phyloP scores from a whole-genome alignment of 1,140 invertebrate species.

The Drosophila triauraria region DNA sequence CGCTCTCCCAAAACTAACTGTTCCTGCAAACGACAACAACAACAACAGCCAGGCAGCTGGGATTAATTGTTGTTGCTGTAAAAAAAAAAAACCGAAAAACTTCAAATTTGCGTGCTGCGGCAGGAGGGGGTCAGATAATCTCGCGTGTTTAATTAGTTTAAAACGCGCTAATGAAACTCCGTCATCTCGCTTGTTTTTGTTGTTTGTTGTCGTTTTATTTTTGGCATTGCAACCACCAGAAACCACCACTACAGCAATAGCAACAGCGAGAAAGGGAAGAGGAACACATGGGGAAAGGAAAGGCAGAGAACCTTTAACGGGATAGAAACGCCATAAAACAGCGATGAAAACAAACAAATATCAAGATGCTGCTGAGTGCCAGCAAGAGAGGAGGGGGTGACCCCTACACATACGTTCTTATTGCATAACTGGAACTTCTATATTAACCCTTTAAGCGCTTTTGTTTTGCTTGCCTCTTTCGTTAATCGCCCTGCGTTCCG shows the following conservation, averaged over 20 bases:
- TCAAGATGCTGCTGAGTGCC: neutral
- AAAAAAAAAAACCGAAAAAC: neutral
- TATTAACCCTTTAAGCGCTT: slow-evolving; percentile 3
- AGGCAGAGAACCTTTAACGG: slow-evolving; percentile 8
- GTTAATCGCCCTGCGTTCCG: slow-evolving; percentile 15
- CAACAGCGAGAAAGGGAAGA: neutral
- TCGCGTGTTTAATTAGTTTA: slow-evolving; percentile 53
- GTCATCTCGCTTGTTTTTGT: neutral
- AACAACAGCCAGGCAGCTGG: slow-evolving; percentile 1
- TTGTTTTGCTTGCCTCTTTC: slow-evolving; percentile 29
- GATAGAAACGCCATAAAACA: slow-evolving; percentile 7
- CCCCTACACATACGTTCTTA: neutral
- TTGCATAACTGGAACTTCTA: slow-evolving; percentile 25
- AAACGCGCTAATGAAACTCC: slow-evolving; percentile 42
- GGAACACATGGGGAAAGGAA: neutral
- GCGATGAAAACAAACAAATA: slow-evolving; percentile 17
- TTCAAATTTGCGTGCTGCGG: slow-evolving; percentile 7
- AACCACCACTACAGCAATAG: slow-evolving; percentile 19
- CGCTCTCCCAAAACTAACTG: slow-evolving; percentile 12
- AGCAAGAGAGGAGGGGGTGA: neutral
- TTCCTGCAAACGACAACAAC: slow-evolving; percentile 7
- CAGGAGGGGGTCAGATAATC: slow-evolving; percentile 2
- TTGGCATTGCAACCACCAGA: slow-evolving; percentile 18
- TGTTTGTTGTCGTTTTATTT: neutral
- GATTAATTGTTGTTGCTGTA: slow-evolving; percentile 11